These are phyloP conservation scores for Manis crassicaudata DNA, from an alignment of 2,797 vertebrate species.

Conservation along the genomic window DNA sequence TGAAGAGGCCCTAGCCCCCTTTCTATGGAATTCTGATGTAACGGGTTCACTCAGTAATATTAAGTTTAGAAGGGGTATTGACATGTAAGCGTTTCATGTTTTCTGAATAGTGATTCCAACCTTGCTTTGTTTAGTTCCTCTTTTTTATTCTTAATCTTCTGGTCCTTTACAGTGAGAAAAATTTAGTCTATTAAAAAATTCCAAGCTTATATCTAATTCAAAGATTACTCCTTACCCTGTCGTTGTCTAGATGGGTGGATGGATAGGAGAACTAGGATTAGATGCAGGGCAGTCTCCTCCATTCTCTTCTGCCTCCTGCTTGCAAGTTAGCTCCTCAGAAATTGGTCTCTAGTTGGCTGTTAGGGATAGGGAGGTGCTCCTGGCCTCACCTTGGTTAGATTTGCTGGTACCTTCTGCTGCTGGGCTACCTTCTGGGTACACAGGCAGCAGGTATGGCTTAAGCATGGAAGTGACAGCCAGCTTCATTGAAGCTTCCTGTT, in stretches of 20 bases:
- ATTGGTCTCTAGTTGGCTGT: background rate
- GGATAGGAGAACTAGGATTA: background rate
- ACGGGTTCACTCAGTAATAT: background rate
- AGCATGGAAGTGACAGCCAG: background rate
- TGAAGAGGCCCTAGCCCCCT: background rate
- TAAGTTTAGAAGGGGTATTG: slow-evolving; percentile 2
- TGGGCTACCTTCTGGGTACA: background rate
- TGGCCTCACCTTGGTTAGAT: background rate
- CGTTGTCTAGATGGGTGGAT: background rate
- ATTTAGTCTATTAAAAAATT: slow-evolving; percentile 24
- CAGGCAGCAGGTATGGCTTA: background rate
- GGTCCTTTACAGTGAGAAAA: slow-evolving; percentile 34
- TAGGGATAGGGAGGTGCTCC: background rate
- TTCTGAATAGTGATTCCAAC: background rate
- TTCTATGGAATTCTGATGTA: background rate
- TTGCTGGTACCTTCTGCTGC: background rate
- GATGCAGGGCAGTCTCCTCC: background rate
- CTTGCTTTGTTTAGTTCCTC: slow-evolving; percentile 30
- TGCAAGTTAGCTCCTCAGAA: background rate
- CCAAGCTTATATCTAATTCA: background rate
- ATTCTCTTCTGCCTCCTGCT: background rate
- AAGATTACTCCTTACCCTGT: background rate
- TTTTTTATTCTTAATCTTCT: slow-evolving; percentile 14
- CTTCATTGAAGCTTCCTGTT: background rate
- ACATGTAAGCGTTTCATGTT: slow-evolving; percentile 29